Conservation (phyloP, 2,113 vertebrate species). For the Dendrocopos noguchii region DNA sequence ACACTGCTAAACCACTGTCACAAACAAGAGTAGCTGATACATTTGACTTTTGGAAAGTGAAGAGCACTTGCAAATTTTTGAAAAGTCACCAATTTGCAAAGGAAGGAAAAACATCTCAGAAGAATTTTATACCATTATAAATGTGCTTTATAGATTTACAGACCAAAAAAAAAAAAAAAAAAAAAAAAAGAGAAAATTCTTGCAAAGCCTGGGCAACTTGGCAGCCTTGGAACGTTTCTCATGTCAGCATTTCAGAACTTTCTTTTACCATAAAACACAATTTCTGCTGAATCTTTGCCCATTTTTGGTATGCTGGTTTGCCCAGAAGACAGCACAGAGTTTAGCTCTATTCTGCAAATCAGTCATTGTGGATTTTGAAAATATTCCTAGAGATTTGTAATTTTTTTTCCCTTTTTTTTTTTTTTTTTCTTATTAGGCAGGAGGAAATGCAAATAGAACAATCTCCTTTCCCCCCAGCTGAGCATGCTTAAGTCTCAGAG, state of each 20-base stretch:
- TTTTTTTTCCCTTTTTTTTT: background rate
- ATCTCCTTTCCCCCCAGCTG: background rate
- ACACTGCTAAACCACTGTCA: background rate
- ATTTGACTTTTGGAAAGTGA: background rate
- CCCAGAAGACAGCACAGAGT: background rate
- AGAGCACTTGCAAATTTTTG: background rate
- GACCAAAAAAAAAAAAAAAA: background rate
- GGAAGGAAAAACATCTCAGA: background rate
- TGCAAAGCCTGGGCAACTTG: background rate
- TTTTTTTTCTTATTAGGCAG: background rate
- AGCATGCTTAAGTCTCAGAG: background rate
- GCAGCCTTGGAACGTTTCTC: background rate
- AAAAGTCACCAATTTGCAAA: background rate
- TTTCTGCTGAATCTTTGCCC: background rate
- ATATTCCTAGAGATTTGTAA: background rate
- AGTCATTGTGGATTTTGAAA: background rate
- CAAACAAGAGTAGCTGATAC: background rate
- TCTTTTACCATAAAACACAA: background rate
- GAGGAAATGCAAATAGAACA: background rate
- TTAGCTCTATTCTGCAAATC: background rate
- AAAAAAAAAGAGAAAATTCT: background rate
- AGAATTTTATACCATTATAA: background rate
- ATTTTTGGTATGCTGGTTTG: background rate
- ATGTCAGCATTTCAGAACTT: background rate
- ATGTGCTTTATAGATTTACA: background rate